Conservation (phyloP, 2,797 vertebrate genomes). For the Ispidina picta region DNA sequence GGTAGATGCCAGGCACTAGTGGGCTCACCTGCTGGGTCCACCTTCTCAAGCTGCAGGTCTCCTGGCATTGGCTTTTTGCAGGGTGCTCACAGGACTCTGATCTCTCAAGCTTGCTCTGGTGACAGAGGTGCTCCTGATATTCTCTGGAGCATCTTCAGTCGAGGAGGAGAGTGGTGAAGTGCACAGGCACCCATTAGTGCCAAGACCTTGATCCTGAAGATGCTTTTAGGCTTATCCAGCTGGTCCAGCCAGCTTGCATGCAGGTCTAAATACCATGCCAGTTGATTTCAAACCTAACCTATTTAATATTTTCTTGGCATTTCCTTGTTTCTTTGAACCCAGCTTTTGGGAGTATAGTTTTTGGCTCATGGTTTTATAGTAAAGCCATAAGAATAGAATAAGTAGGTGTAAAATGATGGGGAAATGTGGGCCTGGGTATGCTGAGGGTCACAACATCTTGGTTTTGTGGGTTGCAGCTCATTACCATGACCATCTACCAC, state of each 20-base stretch:
- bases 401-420: not conserved
- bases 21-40: not conserved
- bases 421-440: not conserved
- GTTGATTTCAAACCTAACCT: not conserved
- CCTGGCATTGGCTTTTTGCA: not conserved
- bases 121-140: rapidly evolving
- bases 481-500: not conserved
- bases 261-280: not conserved
- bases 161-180: not conserved
- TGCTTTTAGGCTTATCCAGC: not conserved
- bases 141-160: not conserved
- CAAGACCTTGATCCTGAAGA: not conserved
- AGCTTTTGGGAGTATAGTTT: not conserved
- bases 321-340: not conserved
- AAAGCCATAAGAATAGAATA: not conserved
- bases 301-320: not conserved
- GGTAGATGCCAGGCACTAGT: not conserved
- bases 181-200: not conserved
- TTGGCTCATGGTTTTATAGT: slow-evolving; percentile 12
- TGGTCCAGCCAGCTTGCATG: not conserved
- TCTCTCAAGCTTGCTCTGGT: not conserved
- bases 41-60: not conserved
- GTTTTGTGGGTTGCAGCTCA: not conserved
- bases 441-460: not conserved
- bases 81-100: not conserved